Percentiles rank a stretch among this genome's conserved stretches.
Evolutionary conservation across 2,113 vertebrate species (phyloP).

Genomic region (Phalacrocorax brasilianus): DNA sequence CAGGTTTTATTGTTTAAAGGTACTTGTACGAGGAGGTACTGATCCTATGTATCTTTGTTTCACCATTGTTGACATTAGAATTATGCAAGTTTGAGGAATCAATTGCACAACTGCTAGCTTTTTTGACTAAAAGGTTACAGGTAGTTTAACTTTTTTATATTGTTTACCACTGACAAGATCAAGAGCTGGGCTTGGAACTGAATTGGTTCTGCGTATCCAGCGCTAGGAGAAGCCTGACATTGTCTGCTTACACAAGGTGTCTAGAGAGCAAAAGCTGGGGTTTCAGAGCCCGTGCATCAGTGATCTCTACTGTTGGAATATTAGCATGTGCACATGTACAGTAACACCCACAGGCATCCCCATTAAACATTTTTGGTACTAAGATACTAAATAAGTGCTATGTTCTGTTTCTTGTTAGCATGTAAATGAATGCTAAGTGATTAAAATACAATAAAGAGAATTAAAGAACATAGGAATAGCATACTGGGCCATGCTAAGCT

Average conservation of each 20-base stretch:
- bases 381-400: not conserved
- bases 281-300: accelerated
- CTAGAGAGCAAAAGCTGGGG: not conserved
- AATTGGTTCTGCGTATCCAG: not conserved
- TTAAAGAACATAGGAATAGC: not conserved
- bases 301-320: not conserved
- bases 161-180: not conserved
- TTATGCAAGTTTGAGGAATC: not conserved
- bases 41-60: slow-evolving; percentile 20
- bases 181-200: not conserved
- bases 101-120: not conserved
- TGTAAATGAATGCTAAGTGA: not conserved
- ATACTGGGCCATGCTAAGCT: not conserved
- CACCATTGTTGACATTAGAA: not conserved
- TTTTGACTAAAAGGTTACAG: not conserved
- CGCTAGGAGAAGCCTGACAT: not conserved
- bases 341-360: not conserved
- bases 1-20: not conserved
- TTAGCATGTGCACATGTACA: accelerated
- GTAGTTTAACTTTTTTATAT: not conserved
- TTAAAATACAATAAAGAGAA: not conserved
- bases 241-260: not conserved
- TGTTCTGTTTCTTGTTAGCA: not conserved
- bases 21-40: not conserved
- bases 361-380: not conserved